A percentile compares a stretch with the other conserved stretches of the same genome.
These are phyloP conservation scores for Gymnobelideus leadbeateri DNA, from an alignment of 2,113 vertebrate species.

Conservation along the genomic window DNA sequence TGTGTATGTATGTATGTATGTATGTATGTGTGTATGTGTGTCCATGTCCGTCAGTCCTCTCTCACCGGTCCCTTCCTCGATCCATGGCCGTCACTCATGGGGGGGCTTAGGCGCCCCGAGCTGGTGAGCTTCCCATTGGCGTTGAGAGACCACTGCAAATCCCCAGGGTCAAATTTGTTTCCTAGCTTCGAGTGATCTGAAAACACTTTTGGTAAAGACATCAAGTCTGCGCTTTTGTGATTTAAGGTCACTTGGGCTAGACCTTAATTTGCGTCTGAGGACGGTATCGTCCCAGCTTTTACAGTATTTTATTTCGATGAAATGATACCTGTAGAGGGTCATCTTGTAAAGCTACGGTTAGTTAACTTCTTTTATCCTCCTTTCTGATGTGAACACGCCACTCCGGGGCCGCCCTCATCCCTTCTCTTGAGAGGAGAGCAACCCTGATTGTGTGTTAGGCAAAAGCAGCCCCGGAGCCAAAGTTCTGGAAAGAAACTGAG, in stretches of 20 bases:
- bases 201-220: background rate
- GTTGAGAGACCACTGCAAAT: background rate
- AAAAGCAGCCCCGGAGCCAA: background rate
- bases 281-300: background rate
- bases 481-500: background rate
- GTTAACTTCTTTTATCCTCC: background rate
- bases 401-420: no score
- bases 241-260: background rate
- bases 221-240: background rate
- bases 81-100: fast-evolving
- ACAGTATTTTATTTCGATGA: background rate
- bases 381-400: no score
- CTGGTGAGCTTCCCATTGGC: background rate
- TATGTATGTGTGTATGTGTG: background rate
- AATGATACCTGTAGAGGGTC: background rate
- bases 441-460: background rate
- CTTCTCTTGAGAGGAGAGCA: background rate
- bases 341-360: background rate
- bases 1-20: background rate
- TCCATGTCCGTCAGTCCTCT: background rate
- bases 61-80: no score
- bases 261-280: background rate
- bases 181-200: background rate
- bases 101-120: no score
- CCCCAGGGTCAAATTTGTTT: no score